phyloP scores from a whole-genome alignment of 2,888 invertebrate genomes.

The Caenorhabditis doughertyi region DNA sequence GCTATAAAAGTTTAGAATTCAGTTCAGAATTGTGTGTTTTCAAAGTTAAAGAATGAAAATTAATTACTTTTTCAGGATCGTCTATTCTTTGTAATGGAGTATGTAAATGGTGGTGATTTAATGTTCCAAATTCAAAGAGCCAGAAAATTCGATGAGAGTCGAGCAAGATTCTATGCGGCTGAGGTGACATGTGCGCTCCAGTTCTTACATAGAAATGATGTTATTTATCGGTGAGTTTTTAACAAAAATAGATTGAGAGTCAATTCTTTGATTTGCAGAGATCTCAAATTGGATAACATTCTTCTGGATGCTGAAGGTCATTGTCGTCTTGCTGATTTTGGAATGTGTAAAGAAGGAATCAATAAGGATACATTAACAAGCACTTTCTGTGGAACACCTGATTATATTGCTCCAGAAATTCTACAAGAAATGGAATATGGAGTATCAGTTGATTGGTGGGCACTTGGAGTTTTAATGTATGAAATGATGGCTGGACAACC shows the following conservation, averaged over 20 bases:
- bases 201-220: conserved; percentile 96
- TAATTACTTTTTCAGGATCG: conserved; percentile 86
- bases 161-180: conserved; percentile 95
- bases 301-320: conserved; percentile 89
- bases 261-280: conserved; percentile 86
- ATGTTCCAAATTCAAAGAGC: conserved; percentile 98
- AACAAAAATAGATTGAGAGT: neutral
- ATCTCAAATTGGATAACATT: conserved; percentile 98
- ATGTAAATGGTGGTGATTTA: conserved; percentile 91
- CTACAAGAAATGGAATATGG: conserved; percentile 91
- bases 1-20: neutral
- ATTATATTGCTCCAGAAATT: conserved; percentile 96
- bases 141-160: conserved; percentile 96
- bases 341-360: conserved; percentile 99
- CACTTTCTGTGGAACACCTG: conserved; percentile 91
- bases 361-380: conserved; percentile 92
- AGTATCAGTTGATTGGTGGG: conserved; percentile 89
- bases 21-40: neutral
- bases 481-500: conserved; percentile 99
- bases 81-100: conserved; percentile 99
- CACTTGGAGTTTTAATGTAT: conserved; percentile 91
- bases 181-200: conserved; percentile 98
- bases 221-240: conserved; percentile 89
- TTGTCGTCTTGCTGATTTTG: conserved; percentile 86
- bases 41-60: neutral